phyloP scores from a whole-genome alignment of 2,113 vertebrate species.

The Macaca fascicularis region T2T-MFA8v1.1 NC_088381.1:2513501-2514000 shows the following conservation, averaged over 20 bases:
- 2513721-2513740: not conserved
- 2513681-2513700: not conserved
- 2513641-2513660: not conserved
- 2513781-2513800: no score
- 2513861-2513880: rapidly evolving
- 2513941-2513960: not conserved
- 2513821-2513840: not conserved
- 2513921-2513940: not conserved
- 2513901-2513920: rapidly evolving
- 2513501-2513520: not conserved
- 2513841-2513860: rapidly evolving
- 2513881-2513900: rapidly evolving
- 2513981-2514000: not conserved
- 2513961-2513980: not conserved
- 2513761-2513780: rapidly evolving
- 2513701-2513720: not conserved
- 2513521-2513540: no score
- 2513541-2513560: not conserved
- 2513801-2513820: no score
- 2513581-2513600: not conserved
- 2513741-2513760: not conserved
- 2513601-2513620: not conserved
- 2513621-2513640: not conserved
- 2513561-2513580: not conserved
- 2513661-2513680: not conserved